Evolutionary conservation across 2,888 invertebrate species (phyloP), one percentile per base, ranked within the genome.

Genomic region (Philopedon plagiatum): DNA sequence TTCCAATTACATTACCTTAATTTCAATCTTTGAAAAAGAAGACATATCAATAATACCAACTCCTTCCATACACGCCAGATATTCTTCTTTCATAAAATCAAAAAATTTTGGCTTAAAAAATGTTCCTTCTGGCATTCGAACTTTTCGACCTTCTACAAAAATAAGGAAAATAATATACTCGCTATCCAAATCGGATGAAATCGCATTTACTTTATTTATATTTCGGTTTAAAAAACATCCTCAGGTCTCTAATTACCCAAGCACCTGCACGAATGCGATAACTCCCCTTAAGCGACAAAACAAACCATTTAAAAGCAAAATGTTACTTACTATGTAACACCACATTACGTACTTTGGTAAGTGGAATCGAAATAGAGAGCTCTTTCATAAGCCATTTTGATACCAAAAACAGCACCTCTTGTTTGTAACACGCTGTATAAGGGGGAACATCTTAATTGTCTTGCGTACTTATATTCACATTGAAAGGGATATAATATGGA

Each of bases 21-120:
- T 89, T 85, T 92, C 90, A 78, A 92, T 91, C 85, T 94, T 94
- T 9, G 92, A 90, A 85, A 93, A 93, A 3, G 92, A 92, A 41
- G 92, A 92, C 91, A 93, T 92, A 80, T 94, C 93, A 75, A 93
- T 92, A 62, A 94, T 88, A 61, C 92, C 92, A 46, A 93, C 93
- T n/a, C 92, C 89, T 85, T 93, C 92, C 61, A 91, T 85, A 81
- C 93, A 93, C 0, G 93, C 92, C 79, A 89, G 86, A 85, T 92
- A 93, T 83, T 94, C 93, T 78, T 91, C 89, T 76, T 87, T 87
- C 83, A 93, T 90, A 78, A 88, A 89, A 76, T 91, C 90, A 80
- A 92, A 90, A 85, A 92, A 93, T 68, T 86, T 86, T 4, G 93
- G 92, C 80, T 91, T 92, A 75, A 90, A 90, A 83, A 90, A 92